Evolutionary conservation across 2,113 vertebrate genomes (phyloP).

Genomic region (Ageneiosus marmoratus): DNA sequence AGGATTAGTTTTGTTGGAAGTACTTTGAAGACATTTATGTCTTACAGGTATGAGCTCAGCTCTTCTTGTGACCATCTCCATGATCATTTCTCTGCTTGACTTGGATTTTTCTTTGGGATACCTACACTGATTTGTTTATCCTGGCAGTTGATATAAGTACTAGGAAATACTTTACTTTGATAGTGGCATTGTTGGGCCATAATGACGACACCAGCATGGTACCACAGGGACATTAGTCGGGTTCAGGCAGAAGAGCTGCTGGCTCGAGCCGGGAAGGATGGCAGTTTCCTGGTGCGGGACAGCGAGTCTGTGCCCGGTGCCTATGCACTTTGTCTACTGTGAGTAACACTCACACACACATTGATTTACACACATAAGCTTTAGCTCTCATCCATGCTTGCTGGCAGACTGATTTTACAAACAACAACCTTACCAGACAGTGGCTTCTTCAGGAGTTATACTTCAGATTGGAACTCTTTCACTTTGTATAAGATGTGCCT

Average conservation of each 20-base stretch:
- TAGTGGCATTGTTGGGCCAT: conserved; percentile 33
- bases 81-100: not conserved
- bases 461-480: not conserved
- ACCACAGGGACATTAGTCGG: conserved; percentile 85
- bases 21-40: not conserved
- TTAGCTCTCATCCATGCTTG: not conserved
- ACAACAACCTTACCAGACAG: not conserved
- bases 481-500: not conserved
- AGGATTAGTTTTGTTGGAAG: conserved; percentile 24
- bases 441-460: not conserved
- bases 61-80: not conserved
- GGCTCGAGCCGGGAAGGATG: conserved; percentile 80
- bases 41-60: not conserved
- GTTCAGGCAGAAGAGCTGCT: conserved; percentile 82
- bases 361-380: not conserved
- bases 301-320: conserved; percentile 87
- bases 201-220: conserved; percentile 80
- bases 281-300: conserved; percentile 86
- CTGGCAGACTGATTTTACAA: conserved; percentile 14
- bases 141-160: conserved; percentile 48
- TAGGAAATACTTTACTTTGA: conserved; percentile 33
- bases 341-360: conserved; percentile 61
- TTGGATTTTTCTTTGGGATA: not conserved
- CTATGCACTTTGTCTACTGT: conserved; percentile 86
- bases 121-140: not conserved